Percentiles rank a stretch among this genome's conserved stretches.
phyloP scores from a whole-genome alignment of 2,113 vertebrate species.

The Polypterus bichir region DNA sequence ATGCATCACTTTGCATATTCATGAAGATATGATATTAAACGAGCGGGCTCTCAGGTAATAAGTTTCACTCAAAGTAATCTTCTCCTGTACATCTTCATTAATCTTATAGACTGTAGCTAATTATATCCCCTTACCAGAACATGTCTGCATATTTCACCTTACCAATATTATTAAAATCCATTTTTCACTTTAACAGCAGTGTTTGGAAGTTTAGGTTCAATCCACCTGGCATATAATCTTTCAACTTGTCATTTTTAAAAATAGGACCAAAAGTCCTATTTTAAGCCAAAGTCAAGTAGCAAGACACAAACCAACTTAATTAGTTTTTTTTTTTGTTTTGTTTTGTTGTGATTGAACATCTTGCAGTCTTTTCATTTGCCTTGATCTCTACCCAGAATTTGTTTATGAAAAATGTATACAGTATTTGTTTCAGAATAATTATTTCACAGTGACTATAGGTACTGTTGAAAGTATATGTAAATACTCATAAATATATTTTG shows the following conservation, averaged over 20 bases:
- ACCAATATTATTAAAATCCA: conserved; percentile 77
- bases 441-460: too few species aligned
- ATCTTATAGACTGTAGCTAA: conserved; percentile 74
- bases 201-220: conserved; percentile 60
- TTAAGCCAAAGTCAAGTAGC: too few species aligned
- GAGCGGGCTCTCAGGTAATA: conserved; percentile 67
- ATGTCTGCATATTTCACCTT: conserved; percentile 56
- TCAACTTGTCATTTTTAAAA: conserved; percentile 46
- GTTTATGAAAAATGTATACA: too few species aligned
- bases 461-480: too few species aligned
- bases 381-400: too few species aligned
- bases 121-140: conserved; percentile 62
- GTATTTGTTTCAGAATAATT: too few species aligned
- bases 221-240: conserved; percentile 50
- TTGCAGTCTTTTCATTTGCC: too few species aligned
- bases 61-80: conserved; percentile 64
- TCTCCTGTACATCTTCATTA: conserved; percentile 75
- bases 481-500: too few species aligned
- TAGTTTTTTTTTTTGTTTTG: too few species aligned
- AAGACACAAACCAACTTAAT: too few species aligned
- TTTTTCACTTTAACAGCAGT: conserved; percentile 63
- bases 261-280: conserved; percentile 12
- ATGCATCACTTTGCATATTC: conserved; percentile 59
- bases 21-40: conserved; percentile 56
- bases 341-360: too few species aligned